These are phyloP conservation scores for Gymnorhina tibicen DNA, from an alignment of 2,113 vertebrate species.

Conservation along the genomic window DNA sequence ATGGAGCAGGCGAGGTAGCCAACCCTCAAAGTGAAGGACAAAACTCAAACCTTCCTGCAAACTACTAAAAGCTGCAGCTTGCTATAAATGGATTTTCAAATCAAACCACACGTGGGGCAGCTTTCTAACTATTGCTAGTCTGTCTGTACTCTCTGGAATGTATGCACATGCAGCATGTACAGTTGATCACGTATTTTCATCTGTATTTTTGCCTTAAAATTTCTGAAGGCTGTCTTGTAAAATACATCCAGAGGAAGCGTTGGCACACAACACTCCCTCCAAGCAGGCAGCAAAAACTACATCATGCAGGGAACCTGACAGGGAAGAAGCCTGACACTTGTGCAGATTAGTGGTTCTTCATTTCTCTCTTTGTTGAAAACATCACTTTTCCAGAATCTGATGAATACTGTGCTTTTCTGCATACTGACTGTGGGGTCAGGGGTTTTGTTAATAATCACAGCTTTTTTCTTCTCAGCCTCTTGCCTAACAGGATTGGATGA, in stretches of 20 bases:
- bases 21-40: neutral
- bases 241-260: neutral
- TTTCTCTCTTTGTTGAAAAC: neutral
- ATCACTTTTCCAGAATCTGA: neutral
- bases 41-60: neutral
- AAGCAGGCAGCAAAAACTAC: neutral
- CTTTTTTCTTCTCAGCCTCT: neutral
- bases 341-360: neutral
- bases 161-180: neutral
- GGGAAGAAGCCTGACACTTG: neutral
- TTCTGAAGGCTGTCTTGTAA: neutral
- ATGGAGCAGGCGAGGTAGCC: neutral
- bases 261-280: neutral
- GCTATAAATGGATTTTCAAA: neutral
- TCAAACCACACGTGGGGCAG: neutral
- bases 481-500: neutral
- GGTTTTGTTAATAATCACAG: neutral
- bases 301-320: neutral
- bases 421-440: neutral
- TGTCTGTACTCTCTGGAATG: neutral
- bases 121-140: neutral
- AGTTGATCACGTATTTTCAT: neutral
- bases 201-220: neutral
- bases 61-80: neutral
- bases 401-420: neutral